These are phyloP conservation scores for Candoia aspera DNA, from an alignment of 2,113 vertebrate species.

Conservation along the genomic window DNA sequence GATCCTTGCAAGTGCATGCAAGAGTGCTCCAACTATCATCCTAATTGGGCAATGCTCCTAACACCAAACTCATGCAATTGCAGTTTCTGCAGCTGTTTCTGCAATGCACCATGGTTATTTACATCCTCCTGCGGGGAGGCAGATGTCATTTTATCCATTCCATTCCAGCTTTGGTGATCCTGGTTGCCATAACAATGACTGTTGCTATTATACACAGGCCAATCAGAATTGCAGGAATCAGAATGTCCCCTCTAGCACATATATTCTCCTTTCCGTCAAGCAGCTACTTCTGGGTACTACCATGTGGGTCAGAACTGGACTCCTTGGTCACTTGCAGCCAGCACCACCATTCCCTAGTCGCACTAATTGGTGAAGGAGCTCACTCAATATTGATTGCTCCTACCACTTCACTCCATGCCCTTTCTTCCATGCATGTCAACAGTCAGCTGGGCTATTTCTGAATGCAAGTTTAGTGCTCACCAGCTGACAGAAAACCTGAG, in stretches of 20 bases:
- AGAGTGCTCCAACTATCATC: background rate
- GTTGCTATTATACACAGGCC: background rate
- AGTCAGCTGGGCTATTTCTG: background rate
- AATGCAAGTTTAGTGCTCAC: background rate
- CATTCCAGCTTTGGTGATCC: background rate
- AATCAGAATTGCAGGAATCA: background rate
- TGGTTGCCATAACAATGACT: background rate
- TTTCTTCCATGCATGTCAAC: background rate
- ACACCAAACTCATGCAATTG: background rate
- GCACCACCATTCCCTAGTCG: background rate
- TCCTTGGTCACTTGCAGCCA: background rate
- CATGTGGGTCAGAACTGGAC: background rate
- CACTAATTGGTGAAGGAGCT: background rate
- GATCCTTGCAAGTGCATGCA: background rate
- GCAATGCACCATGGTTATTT: background rate
- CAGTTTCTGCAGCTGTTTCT: background rate
- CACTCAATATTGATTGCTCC: background rate
- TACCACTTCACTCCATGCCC: background rate
- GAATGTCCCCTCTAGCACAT: background rate
- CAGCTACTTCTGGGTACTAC: background rate
- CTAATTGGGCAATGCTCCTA: background rate
- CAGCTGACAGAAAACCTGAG: background rate
- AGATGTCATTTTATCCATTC: background rate
- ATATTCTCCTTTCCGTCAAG: background rate
- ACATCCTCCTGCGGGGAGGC: background rate